Evolutionary conservation across 2,888 invertebrate species (phyloP), one percentile per base, ranked within the genome.

Genomic region (Drosophila helvetica): DNA sequence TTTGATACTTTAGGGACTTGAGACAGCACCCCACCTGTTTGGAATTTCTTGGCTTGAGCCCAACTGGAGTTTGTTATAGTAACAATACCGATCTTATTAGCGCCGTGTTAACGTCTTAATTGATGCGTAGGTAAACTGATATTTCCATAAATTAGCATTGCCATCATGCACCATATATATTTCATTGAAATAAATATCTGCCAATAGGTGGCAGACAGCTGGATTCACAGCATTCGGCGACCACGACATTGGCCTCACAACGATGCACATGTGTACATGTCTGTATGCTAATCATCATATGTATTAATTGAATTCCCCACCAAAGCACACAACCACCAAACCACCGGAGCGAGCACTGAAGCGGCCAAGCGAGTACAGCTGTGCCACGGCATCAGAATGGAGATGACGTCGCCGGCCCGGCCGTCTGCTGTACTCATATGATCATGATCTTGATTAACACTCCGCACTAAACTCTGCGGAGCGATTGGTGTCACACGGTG

Each of bases 391-490:
- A 47, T 51, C 52, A 15, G 43, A 30, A 58, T 38, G 19, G 51
- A 45, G 70, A 45, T 70, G 70, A 61, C 71, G 60, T 69, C 45
- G 55, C 47, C 19, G 51, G n/a, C 18, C 15, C 15, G 19, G 18
- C 3, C 9, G 46, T n/a, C 46, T 15, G 15, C 12, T 15, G 51
- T 30, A 25, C 46, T 56, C 56, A 51, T 54, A 51, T 56, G 72
- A 52, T 63, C 73, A 54, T 58, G 64, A 73, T 73, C 71, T 73
- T 65, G 74, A 71, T 65, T 58, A 71, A 58, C 57, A 57, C 63
- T 38, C 38, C n/a, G 38, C 38, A 38, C 38, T 38, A 2, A 2
- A 38, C 38, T 38, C n/a, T 38, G 38, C 38, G 38, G 38, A 38
- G 38, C 7, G 15, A 38, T 38, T 38, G 38, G 38, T 38, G 38